Evolutionary conservation across 2,797 vertebrate genomes (phyloP).

Genomic region (Sebastes vulpes): DNA sequence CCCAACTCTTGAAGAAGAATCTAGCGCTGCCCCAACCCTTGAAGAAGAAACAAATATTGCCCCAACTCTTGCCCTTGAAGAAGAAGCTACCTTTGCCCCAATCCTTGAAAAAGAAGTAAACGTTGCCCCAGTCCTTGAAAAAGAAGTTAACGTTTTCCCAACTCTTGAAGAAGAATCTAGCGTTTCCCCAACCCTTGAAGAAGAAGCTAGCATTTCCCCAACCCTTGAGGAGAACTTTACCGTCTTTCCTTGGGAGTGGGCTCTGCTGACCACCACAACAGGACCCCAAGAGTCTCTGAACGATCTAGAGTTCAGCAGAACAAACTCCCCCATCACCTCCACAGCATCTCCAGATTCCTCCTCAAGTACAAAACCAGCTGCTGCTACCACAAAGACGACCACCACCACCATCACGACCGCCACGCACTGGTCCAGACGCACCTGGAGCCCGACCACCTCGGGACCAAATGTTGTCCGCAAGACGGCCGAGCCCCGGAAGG

Average conservation of each 20-base stretch:
- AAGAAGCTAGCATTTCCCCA: neutral
- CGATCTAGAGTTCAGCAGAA: constrained; percentile 67
- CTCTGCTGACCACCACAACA: constrained; percentile 50
- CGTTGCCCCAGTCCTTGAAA: neutral
- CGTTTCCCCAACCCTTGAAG: neutral
- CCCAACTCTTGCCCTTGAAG: neutral
- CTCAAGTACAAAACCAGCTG: constrained; percentile 21
- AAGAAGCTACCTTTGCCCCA: neutral
- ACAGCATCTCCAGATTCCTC: constrained; percentile 15
- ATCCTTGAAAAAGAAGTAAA: neutral
- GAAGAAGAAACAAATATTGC: neutral
- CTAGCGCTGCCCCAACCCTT: neutral
- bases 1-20: neutral
- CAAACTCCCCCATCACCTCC: constrained; percentile 22
- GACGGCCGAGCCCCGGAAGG: constrained; percentile 65
- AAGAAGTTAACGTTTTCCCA: neutral
- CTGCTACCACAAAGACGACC: neutral
- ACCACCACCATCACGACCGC: constrained; percentile 26
- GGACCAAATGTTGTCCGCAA: constrained; percentile 31
- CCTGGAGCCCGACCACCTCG: constrained; percentile 65
- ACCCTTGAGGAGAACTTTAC: constrained; percentile 56
- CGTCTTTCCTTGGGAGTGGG: constrained; percentile 57
- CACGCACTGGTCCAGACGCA: constrained; percentile 47
- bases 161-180: neutral
- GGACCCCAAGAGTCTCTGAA: constrained; percentile 72